Evolutionary conservation across 2,797 vertebrate genomes (phyloP), one percentile per base, ranked within the genome.

Genomic region (Yasuhikotakia modesta): DNA sequence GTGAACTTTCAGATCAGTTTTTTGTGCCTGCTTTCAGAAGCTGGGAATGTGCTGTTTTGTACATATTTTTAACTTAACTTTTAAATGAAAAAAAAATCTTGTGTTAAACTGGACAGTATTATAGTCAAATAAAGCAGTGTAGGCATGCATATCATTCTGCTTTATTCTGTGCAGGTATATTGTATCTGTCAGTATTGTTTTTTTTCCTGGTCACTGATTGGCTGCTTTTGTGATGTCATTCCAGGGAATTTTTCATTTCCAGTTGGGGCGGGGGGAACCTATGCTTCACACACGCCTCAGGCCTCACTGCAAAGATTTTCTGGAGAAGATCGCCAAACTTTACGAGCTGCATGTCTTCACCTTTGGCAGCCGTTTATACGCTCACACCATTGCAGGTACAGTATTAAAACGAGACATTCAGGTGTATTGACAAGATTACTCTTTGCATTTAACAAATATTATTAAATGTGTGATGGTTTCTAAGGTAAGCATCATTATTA

Each of bases 211-310:
- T 81, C 14, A 70, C 11, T 66, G 35, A 21, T 13, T 35, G 57
- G 10, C 19, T 0, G 3, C 57, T 39, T 50, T 19, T 58, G 22
- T 53, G 5, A 32, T 12, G 3, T 50, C 16, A 2, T 11, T 27
- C 5, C 85, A 99, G 98, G 98, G 98, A 75, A 97, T 99, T 88
- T 95, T 99, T 83, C 98, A 99, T 89, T 99, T 99, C 90, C 97
- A 99, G 88, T 90, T 99, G 21, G 96, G 96, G 17, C 93, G 97
- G 27, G 96, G 98, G 0, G 97, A 99, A 63, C 97, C 98, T 0
- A 98, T 99, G 96, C 91, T 99, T 39, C 98, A 99, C 83, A 99
- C 98, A 0, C 94, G 97, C n/a, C 90, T 99, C 64, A 94, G 97
- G n/a, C 98, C 98, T 0, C 96, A 98, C 82, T 99, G 97, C 91